Evolutionary conservation across 2,797 vertebrate genomes (phyloP).

Genomic region (Gymnothorax javanicus): DNA sequence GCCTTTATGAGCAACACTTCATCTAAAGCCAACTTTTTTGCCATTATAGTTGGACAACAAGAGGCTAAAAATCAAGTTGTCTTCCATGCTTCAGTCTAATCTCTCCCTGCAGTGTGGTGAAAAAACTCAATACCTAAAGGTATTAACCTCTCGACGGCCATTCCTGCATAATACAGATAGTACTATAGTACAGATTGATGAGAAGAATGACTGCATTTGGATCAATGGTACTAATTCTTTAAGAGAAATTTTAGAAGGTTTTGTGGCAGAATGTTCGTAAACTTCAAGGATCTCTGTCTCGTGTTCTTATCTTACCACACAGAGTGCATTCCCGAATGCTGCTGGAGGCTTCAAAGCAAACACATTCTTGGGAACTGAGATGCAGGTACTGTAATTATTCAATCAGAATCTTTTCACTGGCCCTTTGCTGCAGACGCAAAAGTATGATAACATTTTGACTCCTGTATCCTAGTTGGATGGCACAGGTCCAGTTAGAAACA

Average conservation of each 20-base stretch:
- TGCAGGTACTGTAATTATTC: slow-evolving; percentile 63
- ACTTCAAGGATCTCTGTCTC: slow-evolving; percentile 49
- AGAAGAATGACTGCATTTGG: background rate
- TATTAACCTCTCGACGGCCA: no score
- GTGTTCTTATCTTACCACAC: slow-evolving; percentile 53
- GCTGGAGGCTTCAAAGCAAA: slow-evolving; percentile 67
- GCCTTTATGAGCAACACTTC: no score
- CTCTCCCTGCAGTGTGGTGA: background rate
- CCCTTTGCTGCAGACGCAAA: slow-evolving; percentile 47
- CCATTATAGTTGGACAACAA: no score
- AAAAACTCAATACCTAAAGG: background rate
- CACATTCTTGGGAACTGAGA: slow-evolving; percentile 45
- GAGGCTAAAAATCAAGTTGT: no score
- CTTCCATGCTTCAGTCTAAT: background rate
- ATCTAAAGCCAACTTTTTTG: no score
- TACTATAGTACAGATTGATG: slow-evolving; percentile 21
- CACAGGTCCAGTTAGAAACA: background rate
- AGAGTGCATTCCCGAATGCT: slow-evolving; percentile 52
- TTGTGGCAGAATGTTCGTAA: slow-evolving; percentile 46
- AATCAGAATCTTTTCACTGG: slow-evolving; percentile 61
- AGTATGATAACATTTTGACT: slow-evolving; percentile 46
- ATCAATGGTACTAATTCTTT: background rate
- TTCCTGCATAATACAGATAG: no score
- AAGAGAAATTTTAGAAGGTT: slow-evolving; percentile 6
- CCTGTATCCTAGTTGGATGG: slow-evolving; percentile 9